Conservation (phyloP, 2,797 vertebrate species). For the Selene dorsalis region DNA sequence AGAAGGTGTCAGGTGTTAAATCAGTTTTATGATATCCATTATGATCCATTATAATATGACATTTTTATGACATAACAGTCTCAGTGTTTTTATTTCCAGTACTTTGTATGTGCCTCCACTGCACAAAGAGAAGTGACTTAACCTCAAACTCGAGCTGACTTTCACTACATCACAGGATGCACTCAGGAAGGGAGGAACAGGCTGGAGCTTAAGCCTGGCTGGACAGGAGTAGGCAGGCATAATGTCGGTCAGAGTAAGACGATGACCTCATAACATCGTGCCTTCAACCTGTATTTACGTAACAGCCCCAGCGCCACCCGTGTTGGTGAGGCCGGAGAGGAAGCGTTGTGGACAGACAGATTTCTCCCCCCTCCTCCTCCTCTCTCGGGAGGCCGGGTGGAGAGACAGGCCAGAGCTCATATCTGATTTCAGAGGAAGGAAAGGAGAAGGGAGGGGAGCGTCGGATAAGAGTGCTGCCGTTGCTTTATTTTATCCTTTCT, state of each 20-base stretch:
- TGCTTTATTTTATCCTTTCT: slow-evolving; percentile 77
- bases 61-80: slow-evolving; percentile 36
- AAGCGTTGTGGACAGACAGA: slow-evolving; percentile 77
- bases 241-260: slow-evolving; percentile 58
- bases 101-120: slow-evolving; percentile 26
- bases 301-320: slow-evolving; percentile 65
- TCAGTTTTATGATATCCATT: slow-evolving; percentile 15
- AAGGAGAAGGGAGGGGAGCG: slow-evolving; percentile 80
- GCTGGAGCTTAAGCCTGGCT: slow-evolving; percentile 47
- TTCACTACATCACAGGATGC: slow-evolving; percentile 68
- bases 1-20: slow-evolving; percentile 1
- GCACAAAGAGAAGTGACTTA: slow-evolving; percentile 30
- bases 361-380: slow-evolving; percentile 7
- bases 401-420: slow-evolving; percentile 76
- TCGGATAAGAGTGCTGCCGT: slow-evolving; percentile 74
- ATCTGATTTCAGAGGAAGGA: slow-evolving; percentile 88
- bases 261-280: slow-evolving; percentile 74
- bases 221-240: slow-evolving; percentile 40
- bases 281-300: slow-evolving; percentile 70
- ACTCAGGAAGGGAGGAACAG: slow-evolving; percentile 69
- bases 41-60: background rate
- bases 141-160: slow-evolving; percentile 65
- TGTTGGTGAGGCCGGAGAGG: slow-evolving; percentile 67
- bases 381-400: slow-evolving; percentile 73
- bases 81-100: slow-evolving; percentile 39